Evolutionary conservation across 2,113 vertebrate genomes (phyloP), one percentile per base, ranked within the genome.

Genomic region (Dolichallabes microphthalmus): DNA sequence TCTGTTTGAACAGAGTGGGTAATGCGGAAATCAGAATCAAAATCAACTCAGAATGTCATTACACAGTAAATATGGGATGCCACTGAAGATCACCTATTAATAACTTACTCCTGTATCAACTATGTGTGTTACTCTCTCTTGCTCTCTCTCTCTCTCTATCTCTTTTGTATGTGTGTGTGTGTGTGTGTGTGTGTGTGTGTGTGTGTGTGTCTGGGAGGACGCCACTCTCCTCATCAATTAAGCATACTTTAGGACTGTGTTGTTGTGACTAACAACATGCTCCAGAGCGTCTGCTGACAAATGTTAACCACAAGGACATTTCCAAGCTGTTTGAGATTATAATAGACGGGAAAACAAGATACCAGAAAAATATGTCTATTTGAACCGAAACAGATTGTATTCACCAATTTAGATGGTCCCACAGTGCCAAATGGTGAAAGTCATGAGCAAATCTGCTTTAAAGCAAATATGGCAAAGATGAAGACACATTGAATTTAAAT

Each of bases 181-280:
- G 61, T 63, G 73, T n/a, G 32, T 60, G 76, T 89, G 2, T 89
- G 74, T 89, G 87, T 90, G 80, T 82, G 79, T 85, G 76, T n/a
- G 73, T 77, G 75, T 83, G 87, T 88, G 90, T 78, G n/a, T 80
- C 61, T 19, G 52, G 27, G 32, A 39, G 45, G 22, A 77, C 22
- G 63, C 35, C 25, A 53, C 64, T 77, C 78, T 87, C 89, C 91
- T 93, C 93, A 94, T 94, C 91, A 93, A 91, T 93, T 92, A 94
- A 92, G 87, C 90, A 90, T 82, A 58, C 89, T 81, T 89, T 88
- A 90, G 90, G 92, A 89, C 90, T 90, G 92, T 93, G 93, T 93
- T 92, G 93, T 88, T 90, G 92, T 94, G 92, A 94, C 92, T 94
- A 94, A 94, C 91, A 90, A 91, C 91, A 92, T 91, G 89, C 90